phyloP scores from a whole-genome alignment of 2,113 vertebrate species.

The Euleptes europaea region DNA sequence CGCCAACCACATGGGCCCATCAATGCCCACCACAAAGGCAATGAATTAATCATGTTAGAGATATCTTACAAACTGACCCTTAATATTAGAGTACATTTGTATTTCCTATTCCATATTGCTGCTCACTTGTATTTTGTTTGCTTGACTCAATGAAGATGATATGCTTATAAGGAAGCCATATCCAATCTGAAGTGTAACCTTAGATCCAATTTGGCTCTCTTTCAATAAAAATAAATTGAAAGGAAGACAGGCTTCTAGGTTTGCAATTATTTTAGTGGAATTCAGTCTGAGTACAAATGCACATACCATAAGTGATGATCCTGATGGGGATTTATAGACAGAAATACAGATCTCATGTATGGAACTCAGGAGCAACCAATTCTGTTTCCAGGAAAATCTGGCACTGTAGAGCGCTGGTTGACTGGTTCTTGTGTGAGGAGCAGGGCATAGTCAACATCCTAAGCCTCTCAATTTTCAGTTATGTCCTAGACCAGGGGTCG shows the following conservation, averaged over 20 bases:
- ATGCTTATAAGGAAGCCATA: neutral
- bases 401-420: no score
- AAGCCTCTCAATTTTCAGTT: no score
- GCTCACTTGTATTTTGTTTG: neutral
- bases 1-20: neutral
- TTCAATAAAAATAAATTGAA: neutral
- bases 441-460: no score
- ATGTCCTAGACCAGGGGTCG: no score
- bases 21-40: neutral
- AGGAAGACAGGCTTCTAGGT: neutral
- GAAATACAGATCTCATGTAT: no score
- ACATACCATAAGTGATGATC: no score
- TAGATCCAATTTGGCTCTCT: neutral
- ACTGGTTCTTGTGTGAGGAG: no score
- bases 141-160: neutral
- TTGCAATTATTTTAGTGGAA: neutral
- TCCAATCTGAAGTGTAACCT: slow-evolving; percentile 18
- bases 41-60: neutral
- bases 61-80: neutral
- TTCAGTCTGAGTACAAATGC: no score
- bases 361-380: no score
- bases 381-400: no score
- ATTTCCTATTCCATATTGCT: neutral
- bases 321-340: no score
- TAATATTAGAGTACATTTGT: neutral